phyloP scores from a whole-genome alignment of 2,888 invertebrate genomes.

The Epinotia ramella region DNA sequence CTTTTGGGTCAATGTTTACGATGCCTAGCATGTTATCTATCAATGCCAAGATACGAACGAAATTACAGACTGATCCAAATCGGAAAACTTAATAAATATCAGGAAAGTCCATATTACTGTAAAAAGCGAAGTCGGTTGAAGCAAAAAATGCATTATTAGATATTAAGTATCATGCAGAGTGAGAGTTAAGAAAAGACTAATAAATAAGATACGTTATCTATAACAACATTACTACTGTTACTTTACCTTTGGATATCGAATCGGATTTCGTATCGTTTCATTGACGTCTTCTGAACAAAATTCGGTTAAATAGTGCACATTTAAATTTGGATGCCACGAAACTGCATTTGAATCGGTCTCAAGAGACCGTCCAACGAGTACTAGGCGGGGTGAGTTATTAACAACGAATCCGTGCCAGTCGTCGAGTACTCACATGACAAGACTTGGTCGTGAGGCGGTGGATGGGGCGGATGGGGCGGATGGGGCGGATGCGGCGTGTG shows the following conservation, averaged over 20 bases:
- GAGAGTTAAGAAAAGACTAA: slow-evolving; percentile 54
- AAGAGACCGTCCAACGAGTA: neutral
- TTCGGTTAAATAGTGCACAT: slow-evolving; percentile 23
- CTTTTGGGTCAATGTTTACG: neutral
- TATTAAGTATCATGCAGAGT: slow-evolving; percentile 62
- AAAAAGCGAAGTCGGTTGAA: slow-evolving; percentile 56
- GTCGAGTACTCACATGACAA: slow-evolving; percentile 72
- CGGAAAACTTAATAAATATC: slow-evolving; percentile 37
- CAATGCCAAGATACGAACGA: slow-evolving; percentile 12
- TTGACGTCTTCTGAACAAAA: slow-evolving; percentile 25
- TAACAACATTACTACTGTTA: slow-evolving; percentile 19
- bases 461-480: slow-evolving; percentile 51
- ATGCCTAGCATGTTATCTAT: neutral
- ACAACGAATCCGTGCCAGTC: slow-evolving; percentile 39
- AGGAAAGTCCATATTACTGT: slow-evolving; percentile 35
- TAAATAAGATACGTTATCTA: slow-evolving; percentile 39
- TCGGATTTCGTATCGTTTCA: slow-evolving; percentile 6
- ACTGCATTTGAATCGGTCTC: neutral
- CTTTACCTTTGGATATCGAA: slow-evolving; percentile 28
- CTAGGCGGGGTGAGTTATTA: neutral
- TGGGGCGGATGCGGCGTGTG: slow-evolving; percentile 52
- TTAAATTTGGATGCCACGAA: slow-evolving; percentile 1
- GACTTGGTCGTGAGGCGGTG: slow-evolving; percentile 62
- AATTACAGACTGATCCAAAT: slow-evolving; percentile 55
- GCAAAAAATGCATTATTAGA: slow-evolving; percentile 57